Evolutionary conservation across 1,140 invertebrate genomes (phyloP).

Genomic region (Drosophila subpulchrella): DNA sequence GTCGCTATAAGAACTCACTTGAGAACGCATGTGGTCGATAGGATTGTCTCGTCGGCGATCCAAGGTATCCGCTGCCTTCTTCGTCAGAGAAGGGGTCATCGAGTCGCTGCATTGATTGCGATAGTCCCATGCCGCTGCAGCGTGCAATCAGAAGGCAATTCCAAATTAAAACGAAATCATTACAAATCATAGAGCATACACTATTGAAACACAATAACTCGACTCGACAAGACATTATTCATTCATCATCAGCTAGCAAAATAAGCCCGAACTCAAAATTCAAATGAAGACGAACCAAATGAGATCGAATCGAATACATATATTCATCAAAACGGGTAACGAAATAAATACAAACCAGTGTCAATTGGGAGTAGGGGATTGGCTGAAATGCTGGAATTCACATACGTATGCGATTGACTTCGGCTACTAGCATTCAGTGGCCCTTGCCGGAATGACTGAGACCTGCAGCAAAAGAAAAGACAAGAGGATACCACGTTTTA

Average conservation of each 20-base stretch:
- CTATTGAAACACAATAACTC: slow-evolving; percentile 45
- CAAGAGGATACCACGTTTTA: slow-evolving; percentile 86
- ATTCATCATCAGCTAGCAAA: slow-evolving; percentile 49
- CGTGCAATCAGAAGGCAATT: slow-evolving; percentile 33
- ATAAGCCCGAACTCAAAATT: slow-evolving; percentile 36
- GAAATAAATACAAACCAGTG: slow-evolving; percentile 87
- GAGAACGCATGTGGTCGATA: slow-evolving; percentile 84
- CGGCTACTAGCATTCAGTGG: slow-evolving; percentile 86
- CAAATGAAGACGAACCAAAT: slow-evolving; percentile 54
- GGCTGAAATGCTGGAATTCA: slow-evolving; percentile 92
- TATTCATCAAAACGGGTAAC: slow-evolving; percentile 49
- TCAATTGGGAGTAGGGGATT: slow-evolving; percentile 93
- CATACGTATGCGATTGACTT: slow-evolving; percentile 85
- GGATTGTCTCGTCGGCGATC: slow-evolving; percentile 85
- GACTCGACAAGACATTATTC: slow-evolving; percentile 57
- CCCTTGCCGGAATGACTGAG: slow-evolving; percentile 92
- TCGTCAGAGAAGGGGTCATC: slow-evolving; percentile 85
- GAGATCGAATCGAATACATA: slow-evolving; percentile 51
- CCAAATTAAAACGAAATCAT: slow-evolving; percentile 37
- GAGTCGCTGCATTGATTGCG: slow-evolving; percentile 84
- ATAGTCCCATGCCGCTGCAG: slow-evolving; percentile 84
- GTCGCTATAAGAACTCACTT: slow-evolving; percentile 54
- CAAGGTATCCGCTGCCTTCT: slow-evolving; percentile 85
- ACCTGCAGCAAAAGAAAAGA: slow-evolving; percentile 91
- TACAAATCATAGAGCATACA: slow-evolving; percentile 33